Evolutionary conservation across 1,140 invertebrate genomes (phyloP), one percentile per base, ranked within the genome.

Genomic region (Cecropterus lyciades): DNA sequence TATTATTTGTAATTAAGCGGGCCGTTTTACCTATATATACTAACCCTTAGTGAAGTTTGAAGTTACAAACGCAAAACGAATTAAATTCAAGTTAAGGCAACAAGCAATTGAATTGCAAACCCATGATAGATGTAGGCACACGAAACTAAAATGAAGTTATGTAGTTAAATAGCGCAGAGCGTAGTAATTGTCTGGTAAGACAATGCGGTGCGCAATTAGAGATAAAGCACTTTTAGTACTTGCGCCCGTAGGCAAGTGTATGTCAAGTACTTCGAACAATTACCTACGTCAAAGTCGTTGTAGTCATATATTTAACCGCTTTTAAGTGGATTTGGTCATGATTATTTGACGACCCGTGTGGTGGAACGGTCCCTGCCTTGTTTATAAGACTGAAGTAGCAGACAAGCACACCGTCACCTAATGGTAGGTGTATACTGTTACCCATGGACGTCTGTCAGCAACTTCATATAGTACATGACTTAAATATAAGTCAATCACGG

Each of bases 171-270:
- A 62, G 59, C 59, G 59, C 59, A 62, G 46, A 62, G 59, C 59
- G 45, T 62, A 40, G 59, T 62, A 62, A 62, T 62, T 52, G 60
- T 63, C 60, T 63, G 48, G 60, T 63, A 52, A 63, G 60, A 63
- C 60, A 63, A 63, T 63, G 60, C 60, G 60, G 60, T 63, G 48
- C 10, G 48, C 60, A 63, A 63, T 63, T 63, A 63, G 17, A 52
- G 60, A 63, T 63, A 63, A 63, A 63, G 60, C 60, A 63, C 60
- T 63, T 62, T 63, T 63, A 52, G 60, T 63, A 63, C 60, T 63
- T 42, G 60, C 15, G 17, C 60, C 48, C 37, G 46, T 52, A 63
- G 60, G 48, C 60, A 63, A 52, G 17, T 52, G 20, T 24, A 27
- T 63, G 48, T 52, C 48, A 63, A 52, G 60, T 63, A 52, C 48